Conservation (phyloP, 1,140 invertebrate species). For the Lerema accius region DNA sequence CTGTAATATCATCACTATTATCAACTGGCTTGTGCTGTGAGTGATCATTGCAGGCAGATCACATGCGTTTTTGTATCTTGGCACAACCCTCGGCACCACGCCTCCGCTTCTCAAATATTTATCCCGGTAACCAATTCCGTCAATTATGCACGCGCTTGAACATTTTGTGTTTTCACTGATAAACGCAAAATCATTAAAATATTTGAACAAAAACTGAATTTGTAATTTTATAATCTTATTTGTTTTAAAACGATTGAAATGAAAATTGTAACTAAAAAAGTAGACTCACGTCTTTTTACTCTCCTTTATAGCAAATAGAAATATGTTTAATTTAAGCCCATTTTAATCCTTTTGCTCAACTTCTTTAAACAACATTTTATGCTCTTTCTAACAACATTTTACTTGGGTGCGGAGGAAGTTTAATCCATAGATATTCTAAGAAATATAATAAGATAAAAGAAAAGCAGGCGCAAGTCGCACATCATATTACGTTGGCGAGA, state of each 20-base stretch:
- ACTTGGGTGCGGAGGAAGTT: constrained; percentile 10
- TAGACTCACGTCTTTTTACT: too few relatives aligned
- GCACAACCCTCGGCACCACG: constrained; percentile 34
- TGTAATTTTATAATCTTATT: too few relatives aligned
- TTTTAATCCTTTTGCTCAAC: too few relatives aligned
- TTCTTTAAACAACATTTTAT: constrained; percentile 2
- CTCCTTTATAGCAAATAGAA: too few relatives aligned
- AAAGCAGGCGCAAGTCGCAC: constrained; percentile 62
- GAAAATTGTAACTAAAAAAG: too few relatives aligned
- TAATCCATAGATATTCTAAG: constrained; percentile 26
- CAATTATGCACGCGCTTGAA: constrained; percentile 14
- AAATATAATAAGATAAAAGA: constrained; percentile 42
- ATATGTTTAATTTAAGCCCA: too few relatives aligned
- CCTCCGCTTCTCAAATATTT: constrained; percentile 42
- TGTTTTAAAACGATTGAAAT: too few relatives aligned
- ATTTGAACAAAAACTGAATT: too few relatives aligned
- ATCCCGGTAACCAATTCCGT: constrained; percentile 20
- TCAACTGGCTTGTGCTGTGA: constrained; percentile 47
- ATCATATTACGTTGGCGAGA: constrained; percentile 67
- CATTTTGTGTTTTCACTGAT: not conserved
- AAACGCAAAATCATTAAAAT: not conserved
- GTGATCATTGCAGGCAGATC: constrained; percentile 54
- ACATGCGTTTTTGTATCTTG: constrained; percentile 54
- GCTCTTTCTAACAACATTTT: constrained; percentile 19
- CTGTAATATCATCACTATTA: constrained; percentile 60